phyloP scores from a whole-genome alignment of 2,888 invertebrate species.

The Lasioglossum calceatum region DNA sequence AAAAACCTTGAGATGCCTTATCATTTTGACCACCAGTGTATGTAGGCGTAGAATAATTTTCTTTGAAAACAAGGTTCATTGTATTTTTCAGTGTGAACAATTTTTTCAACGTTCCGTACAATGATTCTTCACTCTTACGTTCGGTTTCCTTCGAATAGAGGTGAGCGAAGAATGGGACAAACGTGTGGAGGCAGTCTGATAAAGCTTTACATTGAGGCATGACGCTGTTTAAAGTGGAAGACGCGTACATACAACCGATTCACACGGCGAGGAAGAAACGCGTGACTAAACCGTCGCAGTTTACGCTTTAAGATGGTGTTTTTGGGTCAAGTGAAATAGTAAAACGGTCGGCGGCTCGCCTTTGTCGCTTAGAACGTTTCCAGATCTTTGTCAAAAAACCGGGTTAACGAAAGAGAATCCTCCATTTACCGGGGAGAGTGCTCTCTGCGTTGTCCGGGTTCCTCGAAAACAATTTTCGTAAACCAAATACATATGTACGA shows the following conservation, averaged over 20 bases:
- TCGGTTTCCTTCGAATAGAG: not conserved
- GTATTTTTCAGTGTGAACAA: too few species aligned
- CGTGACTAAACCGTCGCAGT: conserved; percentile 55
- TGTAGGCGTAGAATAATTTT: too few species aligned
- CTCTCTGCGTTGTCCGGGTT: not conserved
- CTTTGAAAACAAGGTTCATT: too few species aligned
- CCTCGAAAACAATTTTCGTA: not conserved
- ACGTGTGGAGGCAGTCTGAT: not conserved
- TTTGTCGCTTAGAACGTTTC: conserved; percentile 21
- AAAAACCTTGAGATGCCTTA: too few species aligned
- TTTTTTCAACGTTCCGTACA: too few species aligned
- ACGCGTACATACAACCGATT: conserved; percentile 31
- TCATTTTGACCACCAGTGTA: too few species aligned
- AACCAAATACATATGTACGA: not conserved
- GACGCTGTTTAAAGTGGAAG: conserved; percentile 13
- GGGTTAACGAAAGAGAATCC: conserved; percentile 28
- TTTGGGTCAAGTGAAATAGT: conserved; percentile 62
- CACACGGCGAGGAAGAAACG: conserved; percentile 46
- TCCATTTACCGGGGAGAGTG: not conserved
- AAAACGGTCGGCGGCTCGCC: conserved; percentile 39
- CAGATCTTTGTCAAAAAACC: conserved; percentile 1
- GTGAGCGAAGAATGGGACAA: not conserved
- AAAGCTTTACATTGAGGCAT: conserved; percentile 14
- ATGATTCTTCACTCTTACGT: too few species aligned
- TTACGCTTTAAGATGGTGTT: conserved; percentile 40